Evolutionary conservation across 2,888 invertebrate species (phyloP).

Genomic region (Cynaeus angustus): DNA sequence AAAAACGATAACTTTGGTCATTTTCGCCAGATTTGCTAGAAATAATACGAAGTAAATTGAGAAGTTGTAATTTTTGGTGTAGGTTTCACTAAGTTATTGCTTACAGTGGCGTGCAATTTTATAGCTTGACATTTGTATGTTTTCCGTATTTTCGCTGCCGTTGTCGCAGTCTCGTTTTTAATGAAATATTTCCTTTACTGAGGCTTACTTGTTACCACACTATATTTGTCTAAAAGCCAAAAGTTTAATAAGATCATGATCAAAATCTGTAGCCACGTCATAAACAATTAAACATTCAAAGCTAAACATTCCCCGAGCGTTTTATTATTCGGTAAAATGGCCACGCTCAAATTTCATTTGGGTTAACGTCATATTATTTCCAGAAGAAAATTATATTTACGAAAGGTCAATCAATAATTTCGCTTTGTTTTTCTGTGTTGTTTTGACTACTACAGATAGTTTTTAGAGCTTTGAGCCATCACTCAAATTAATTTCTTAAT

Average conservation of each 20-base stretch:
- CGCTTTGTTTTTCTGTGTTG: slow-evolving; percentile 12
- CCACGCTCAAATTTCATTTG: slow-evolving; percentile 7
- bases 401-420: slow-evolving; percentile 18
- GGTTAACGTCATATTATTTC: neutral
- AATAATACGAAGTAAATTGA: slow-evolving; percentile 15
- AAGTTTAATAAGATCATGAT: slow-evolving; percentile 6
- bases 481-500: neutral
- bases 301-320: slow-evolving; percentile 1
- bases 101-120: neutral
- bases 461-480: neutral
- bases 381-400: slow-evolving; percentile 7
- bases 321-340: slow-evolving; percentile 18
- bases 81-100: slow-evolving; percentile 16
- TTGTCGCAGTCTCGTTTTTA: neutral
- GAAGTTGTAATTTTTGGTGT: slow-evolving; percentile 13
- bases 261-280: slow-evolving; percentile 7
- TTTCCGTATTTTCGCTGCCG: slow-evolving; percentile 7
- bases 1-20: slow-evolving; percentile 16
- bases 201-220: neutral
- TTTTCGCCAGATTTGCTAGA: slow-evolving; percentile 13
- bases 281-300: slow-evolving; percentile 17
- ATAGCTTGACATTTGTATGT: neutral
- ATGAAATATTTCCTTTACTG: slow-evolving; percentile 4
- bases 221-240: neutral
- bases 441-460: neutral